Conservation (phyloP, 1,140 invertebrate species). For the Lepidurus couesii region DNA sequence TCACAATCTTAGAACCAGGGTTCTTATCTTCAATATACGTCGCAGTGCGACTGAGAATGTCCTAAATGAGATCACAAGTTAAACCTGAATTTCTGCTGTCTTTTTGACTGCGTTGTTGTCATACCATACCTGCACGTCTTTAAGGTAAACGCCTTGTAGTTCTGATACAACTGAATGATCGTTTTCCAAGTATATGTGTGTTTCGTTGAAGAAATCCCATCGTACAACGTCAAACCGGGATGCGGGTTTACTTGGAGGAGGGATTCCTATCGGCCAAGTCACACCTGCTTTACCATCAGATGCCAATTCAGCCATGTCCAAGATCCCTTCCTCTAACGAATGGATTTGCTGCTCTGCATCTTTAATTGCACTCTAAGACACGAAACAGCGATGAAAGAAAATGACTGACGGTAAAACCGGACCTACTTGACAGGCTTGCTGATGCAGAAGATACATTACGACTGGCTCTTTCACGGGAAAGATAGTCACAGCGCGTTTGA, state of each 20-base stretch:
- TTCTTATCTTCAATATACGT: conserved; percentile 54
- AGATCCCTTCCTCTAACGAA: conserved; percentile 42
- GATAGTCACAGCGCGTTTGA: conserved; percentile 47
- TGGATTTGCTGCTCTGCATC: conserved; percentile 37
- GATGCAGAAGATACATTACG: conserved; percentile 63
- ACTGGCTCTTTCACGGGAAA: conserved; percentile 58
- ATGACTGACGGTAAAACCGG: background rate
- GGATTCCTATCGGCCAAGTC: conserved; percentile 74
- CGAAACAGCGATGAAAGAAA: background rate
- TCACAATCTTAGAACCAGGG: conserved; percentile 51
- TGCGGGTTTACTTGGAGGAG: conserved; percentile 57
- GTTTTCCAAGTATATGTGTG: conserved; percentile 68
- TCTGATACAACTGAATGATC: conserved; percentile 57
- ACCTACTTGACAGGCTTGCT: conserved; percentile 59
- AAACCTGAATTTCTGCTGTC: background rate
- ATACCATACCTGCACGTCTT: conserved; percentile 54
- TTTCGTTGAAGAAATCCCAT: conserved; percentile 76
- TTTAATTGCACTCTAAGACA: conserved; percentile 36
- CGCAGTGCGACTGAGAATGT: conserved; percentile 56
- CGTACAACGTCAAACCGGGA: conserved; percentile 77
- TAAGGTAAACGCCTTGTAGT: conserved; percentile 54
- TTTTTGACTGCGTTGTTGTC: background rate
- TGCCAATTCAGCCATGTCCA: conserved; percentile 44
- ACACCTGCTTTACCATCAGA: conserved; percentile 43
- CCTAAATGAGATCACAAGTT: conserved; percentile 43